Evolutionary conservation across 2,888 invertebrate species (phyloP), one percentile per base, ranked within the genome.

Genomic region (Hirudinaria manillensis): DNA sequence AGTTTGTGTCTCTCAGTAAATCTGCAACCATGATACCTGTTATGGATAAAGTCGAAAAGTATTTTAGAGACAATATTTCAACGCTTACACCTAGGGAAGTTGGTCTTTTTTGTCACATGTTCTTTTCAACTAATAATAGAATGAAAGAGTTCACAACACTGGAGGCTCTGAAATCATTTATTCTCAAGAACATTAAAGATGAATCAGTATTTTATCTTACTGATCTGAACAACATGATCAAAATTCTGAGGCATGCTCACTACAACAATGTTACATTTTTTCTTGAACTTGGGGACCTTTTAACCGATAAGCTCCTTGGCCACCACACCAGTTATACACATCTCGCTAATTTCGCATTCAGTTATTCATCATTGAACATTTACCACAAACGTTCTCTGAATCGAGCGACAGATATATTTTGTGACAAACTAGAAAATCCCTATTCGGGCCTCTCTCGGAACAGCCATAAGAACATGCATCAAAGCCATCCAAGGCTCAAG

Each of bases 171-270:
- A 61, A 16, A 29, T 29, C 24, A 16, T 61, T 61, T 61, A 24
- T 61, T 61, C 3, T 61, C 24, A 29, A 61, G 10, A 29, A 7
- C 29, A 2, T 61, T 61, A 4, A 2, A 2, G 13, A 4, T 61
- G 10, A 19, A 7, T 61, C 61, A 27, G 29, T 21, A 7, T 24
- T 61, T 24, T 61, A 27, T 61, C 61, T 61, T n/a, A 61, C 61
- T 29, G 61, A 61, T 61, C n/a, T 61, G 61, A 61, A 61, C 61
- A 61, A 61, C 29, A 61, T 61, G 29, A 61, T 29, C 24, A 61
- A 61, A 29, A 19, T 29, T 61, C 29, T 61, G 13, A 61, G 61
- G 29, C 61, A 61, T 61, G 61, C 61, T n/a, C 2, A 61, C 24
- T 61, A 13, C 13, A 61, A 4, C 61, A 61, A 16, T 19, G 1